These are phyloP conservation scores for Vireo altiloquus DNA, from an alignment of 2,113 vertebrate species.

Conservation along the genomic window DNA sequence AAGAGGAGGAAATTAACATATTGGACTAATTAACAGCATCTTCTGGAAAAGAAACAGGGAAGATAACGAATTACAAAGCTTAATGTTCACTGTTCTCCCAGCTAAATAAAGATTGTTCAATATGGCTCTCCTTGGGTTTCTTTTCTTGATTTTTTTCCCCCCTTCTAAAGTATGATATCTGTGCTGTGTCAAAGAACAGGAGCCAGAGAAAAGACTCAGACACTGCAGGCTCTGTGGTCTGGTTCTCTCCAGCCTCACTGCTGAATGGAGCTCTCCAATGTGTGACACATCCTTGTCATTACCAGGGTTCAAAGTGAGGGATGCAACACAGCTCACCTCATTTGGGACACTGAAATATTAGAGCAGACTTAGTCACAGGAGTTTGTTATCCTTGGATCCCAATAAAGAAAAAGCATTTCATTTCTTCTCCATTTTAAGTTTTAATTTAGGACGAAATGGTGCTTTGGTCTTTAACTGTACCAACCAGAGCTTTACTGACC, in stretches of 20 bases:
- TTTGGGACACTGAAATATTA: not conserved
- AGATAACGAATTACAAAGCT: constrained; percentile 19
- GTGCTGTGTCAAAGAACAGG: not conserved
- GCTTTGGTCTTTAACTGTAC: not conserved
- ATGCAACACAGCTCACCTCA: not conserved
- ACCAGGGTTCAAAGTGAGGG: not conserved
- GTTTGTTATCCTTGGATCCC: not conserved
- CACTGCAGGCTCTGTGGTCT: not conserved
- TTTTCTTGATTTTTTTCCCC: not conserved
- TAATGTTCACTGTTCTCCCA: constrained; percentile 11
- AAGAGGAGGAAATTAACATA: constrained; percentile 40
- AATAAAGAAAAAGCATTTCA: not conserved
- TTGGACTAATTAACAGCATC: constrained; percentile 53
- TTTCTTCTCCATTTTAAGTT: not conserved
- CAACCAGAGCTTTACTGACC: not conserved
- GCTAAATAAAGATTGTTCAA: constrained; percentile 43
- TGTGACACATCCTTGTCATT: not conserved
- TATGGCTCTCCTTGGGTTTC: not conserved
- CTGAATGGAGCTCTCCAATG: not conserved
- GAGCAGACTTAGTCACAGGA: not conserved
- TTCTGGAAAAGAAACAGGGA: constrained; percentile 32
- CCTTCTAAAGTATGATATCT: not conserved
- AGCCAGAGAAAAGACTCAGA: not conserved
- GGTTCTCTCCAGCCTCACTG: not conserved
- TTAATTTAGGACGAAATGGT: not conserved